Percentiles rank a stretch among this genome's conserved stretches.
These are phyloP conservation scores for Caenorhabditis macrosperma DNA, from an alignment of 2,888 invertebrate species.

Conservation along the genomic window DNA sequence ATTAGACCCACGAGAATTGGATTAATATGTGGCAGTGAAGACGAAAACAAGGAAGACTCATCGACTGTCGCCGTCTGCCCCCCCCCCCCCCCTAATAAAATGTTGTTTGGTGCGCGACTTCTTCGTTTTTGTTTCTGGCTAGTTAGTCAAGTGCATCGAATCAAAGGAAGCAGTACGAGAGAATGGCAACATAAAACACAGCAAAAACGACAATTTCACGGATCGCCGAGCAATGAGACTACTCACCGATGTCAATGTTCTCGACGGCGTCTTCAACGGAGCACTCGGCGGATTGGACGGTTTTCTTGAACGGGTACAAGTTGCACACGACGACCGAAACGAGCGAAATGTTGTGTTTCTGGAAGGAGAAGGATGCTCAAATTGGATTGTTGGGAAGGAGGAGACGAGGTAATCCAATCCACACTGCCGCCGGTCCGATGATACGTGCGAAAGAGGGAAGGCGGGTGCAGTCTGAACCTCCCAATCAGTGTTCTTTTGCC, in stretches of 20 bases:
- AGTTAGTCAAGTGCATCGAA: constrained; percentile 43
- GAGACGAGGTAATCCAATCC: constrained; percentile 43
- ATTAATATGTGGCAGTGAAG: constrained; percentile 22
- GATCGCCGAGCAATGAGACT: constrained; percentile 11
- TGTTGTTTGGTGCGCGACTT: constrained; percentile 31
- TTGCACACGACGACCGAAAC: constrained; percentile 91
- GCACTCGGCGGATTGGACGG: constrained; percentile 87
- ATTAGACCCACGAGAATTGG: constrained; percentile 21
- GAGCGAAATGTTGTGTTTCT: constrained; percentile 65
- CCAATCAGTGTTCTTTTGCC: constrained; percentile 49
- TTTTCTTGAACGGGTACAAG: constrained; percentile 86
- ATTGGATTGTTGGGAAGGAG: constrained; percentile 11
- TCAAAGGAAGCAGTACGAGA: constrained; percentile 1
- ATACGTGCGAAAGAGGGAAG: constrained; percentile 9
- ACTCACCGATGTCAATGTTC: constrained; percentile 72
- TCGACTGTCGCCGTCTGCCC: constrained; percentile 3
- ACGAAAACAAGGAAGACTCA: constrained; percentile 13
- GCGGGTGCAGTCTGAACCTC: constrained; percentile 14
- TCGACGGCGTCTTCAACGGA: constrained; percentile 89
- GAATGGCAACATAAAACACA: constrained; percentile 42
- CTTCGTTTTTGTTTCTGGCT: constrained; percentile 19
- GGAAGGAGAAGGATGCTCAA: constrained; percentile 32
- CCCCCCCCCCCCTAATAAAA: neutral
- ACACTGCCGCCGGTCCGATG: constrained; percentile 7
- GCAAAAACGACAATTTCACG: constrained; percentile 13